Conservation (phyloP, 2,888 invertebrate genomes). For the Leptarthrus brevirostris region DNA sequence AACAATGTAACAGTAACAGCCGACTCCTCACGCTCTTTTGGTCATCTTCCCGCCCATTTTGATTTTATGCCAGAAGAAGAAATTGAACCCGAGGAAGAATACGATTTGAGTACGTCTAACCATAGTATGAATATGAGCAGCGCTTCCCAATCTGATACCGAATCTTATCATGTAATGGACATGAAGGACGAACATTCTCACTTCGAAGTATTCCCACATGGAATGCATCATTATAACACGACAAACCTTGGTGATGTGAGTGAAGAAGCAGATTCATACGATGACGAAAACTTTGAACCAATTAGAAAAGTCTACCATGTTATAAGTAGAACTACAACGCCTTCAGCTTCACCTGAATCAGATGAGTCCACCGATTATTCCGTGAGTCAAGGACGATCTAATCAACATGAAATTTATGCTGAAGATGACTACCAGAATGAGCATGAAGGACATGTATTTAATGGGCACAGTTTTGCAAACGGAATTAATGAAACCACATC, state of each 20-base stretch:
- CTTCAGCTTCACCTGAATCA: background rate
- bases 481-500: background rate
- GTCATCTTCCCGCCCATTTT: slow-evolving; percentile 9
- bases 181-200: background rate
- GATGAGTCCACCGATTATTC: slow-evolving; percentile 5
- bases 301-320: slow-evolving; percentile 50
- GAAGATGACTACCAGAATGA: background rate
- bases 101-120: background rate
- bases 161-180: too few relatives aligned
- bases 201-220: background rate
- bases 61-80: slow-evolving; percentile 40
- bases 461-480: slow-evolving; percentile 14
- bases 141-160: too few relatives aligned
- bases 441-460: background rate
- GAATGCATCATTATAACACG: too few relatives aligned
- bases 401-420: background rate
- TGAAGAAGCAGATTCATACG: slow-evolving; percentile 41
- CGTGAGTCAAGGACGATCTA: background rate
- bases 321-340: slow-evolving; percentile 48
- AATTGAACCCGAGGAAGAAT: background rate
- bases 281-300: slow-evolving; percentile 45
- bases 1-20: too few relatives aligned
- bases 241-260: background rate
- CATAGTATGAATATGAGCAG: too few relatives aligned
- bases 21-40: slow-evolving; percentile 21